Conservation (phyloP, 2,888 invertebrate genomes). For the Brachylomia viminalis region DNA sequence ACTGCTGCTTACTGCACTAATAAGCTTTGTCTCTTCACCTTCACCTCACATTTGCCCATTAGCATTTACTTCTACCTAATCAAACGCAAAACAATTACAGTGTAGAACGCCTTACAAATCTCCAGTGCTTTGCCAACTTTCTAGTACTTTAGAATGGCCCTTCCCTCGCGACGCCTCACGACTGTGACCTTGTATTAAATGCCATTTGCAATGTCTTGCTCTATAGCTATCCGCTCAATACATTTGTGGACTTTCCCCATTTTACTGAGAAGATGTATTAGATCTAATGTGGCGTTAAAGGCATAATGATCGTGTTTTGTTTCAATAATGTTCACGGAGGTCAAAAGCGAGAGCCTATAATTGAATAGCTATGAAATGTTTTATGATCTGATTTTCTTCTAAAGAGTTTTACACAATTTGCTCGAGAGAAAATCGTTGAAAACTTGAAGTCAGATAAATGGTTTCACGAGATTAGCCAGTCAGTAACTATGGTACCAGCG, state of each 20-base stretch:
- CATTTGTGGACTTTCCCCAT: slow-evolving; percentile 56
- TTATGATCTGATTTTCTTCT: background rate
- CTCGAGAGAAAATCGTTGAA: background rate
- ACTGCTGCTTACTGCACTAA: too few species aligned
- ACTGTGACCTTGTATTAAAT: slow-evolving; percentile 63
- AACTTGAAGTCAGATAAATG: too few species aligned
- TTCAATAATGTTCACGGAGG: slow-evolving; percentile 26
- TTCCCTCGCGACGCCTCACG: slow-evolving; percentile 57
- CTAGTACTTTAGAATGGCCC: slow-evolving; percentile 60
- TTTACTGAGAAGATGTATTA: slow-evolving; percentile 15
- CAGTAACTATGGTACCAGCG: background rate
- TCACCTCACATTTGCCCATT: background rate
- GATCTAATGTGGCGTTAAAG: slow-evolving; percentile 7
- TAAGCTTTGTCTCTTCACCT: slow-evolving; percentile 6
- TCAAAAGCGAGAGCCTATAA: slow-evolving; percentile 16
- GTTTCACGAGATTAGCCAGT: background rate
- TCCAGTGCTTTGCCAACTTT: slow-evolving; percentile 50
- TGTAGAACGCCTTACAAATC: slow-evolving; percentile 22
- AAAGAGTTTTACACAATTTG: background rate
- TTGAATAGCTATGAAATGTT: slow-evolving; percentile 2
- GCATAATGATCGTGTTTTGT: slow-evolving; percentile 13
- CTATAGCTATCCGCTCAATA: slow-evolving; percentile 35
- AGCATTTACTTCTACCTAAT: slow-evolving; percentile 23
- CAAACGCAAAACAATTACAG: slow-evolving; percentile 35
- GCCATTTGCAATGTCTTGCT: slow-evolving; percentile 52